Percentiles rank a stretch among this genome's conserved stretches.
Evolutionary conservation across 2,888 invertebrate genomes (phyloP).

Genomic region (Oligia fasciuncula): DNA sequence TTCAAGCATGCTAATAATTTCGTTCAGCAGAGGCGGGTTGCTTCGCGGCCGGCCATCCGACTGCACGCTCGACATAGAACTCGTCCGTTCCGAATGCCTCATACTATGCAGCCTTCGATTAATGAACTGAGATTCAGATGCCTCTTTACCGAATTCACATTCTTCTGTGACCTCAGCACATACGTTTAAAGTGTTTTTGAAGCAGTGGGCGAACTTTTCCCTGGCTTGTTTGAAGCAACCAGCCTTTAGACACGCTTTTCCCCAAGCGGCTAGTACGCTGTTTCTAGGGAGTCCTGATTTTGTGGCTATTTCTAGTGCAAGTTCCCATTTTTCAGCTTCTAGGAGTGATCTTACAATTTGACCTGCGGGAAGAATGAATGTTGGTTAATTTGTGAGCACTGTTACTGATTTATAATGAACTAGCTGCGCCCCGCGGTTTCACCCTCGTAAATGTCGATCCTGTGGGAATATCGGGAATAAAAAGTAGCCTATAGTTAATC

Average conservation of each 20-base stretch:
- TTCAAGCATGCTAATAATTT: constrained; percentile 93
- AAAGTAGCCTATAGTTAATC: no score
- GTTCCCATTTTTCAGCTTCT: constrained; percentile 95
- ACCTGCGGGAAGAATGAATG: constrained; percentile 76
- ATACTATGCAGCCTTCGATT: constrained; percentile 78
- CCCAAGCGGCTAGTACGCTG: constrained; percentile 97
- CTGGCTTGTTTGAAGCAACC: constrained; percentile 94
- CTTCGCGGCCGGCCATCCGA: constrained; percentile 89
- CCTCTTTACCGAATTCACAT: constrained; percentile 83
- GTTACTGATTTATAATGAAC: background rate
- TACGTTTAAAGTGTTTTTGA: constrained; percentile 80
- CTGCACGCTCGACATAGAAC: constrained; percentile 79
- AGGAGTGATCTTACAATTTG: constrained; percentile 93
- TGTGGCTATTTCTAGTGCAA: constrained; percentile 96
- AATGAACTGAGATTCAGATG: constrained; percentile 79
- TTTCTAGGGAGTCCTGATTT: constrained; percentile 95
- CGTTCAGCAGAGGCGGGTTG: constrained; percentile 92
- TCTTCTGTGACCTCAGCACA: constrained; percentile 82
- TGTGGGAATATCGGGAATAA: no score
- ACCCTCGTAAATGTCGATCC: no score
- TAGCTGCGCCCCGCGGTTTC: no score
- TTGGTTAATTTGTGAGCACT: background rate
- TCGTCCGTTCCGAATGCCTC: constrained; percentile 77
- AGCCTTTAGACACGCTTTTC: constrained; percentile 94
- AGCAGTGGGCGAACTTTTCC: constrained; percentile 92